These are phyloP conservation scores for Eubasilissa splendida DNA, from an alignment of 2,888 invertebrate genomes.

Conservation along the genomic window DNA sequence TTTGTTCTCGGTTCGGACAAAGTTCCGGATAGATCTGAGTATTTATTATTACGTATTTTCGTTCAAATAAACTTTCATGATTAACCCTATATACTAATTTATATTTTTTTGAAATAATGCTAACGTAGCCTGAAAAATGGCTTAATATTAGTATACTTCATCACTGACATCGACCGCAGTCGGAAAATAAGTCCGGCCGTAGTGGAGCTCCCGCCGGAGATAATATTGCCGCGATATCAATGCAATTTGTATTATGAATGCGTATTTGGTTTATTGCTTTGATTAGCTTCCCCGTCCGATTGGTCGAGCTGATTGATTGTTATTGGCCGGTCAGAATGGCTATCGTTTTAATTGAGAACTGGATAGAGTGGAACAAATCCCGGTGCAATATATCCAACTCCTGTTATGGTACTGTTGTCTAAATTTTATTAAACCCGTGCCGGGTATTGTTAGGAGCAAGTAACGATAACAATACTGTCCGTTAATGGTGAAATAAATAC, in stretches of 20 bases:
- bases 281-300: constrained; percentile 60
- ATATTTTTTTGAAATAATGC: too few relatives aligned
- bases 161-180: constrained; percentile 1
- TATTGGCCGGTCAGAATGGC: constrained; percentile 61
- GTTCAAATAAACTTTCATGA: too few relatives aligned
- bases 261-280: constrained; percentile 57
- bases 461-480: too few relatives aligned
- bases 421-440: too few relatives aligned
- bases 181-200: not conserved
- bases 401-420: too few relatives aligned
- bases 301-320: constrained; percentile 67
- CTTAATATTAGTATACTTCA: not conserved
- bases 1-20: too few relatives aligned
- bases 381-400: too few relatives aligned
- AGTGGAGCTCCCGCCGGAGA: constrained; percentile 24
- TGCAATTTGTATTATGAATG: constrained; percentile 57
- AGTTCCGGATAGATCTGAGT: too few relatives aligned
- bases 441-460: too few relatives aligned
- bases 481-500: too few relatives aligned
- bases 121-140: not conserved
- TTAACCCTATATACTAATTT: too few relatives aligned
- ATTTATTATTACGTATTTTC: too few relatives aligned
- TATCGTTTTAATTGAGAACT: constrained; percentile 46
- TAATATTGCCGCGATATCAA: constrained; percentile 49
- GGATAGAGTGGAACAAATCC: not conserved